Conservation (phyloP, 2,888 invertebrate genomes). For the Papilio protenor region DNA sequence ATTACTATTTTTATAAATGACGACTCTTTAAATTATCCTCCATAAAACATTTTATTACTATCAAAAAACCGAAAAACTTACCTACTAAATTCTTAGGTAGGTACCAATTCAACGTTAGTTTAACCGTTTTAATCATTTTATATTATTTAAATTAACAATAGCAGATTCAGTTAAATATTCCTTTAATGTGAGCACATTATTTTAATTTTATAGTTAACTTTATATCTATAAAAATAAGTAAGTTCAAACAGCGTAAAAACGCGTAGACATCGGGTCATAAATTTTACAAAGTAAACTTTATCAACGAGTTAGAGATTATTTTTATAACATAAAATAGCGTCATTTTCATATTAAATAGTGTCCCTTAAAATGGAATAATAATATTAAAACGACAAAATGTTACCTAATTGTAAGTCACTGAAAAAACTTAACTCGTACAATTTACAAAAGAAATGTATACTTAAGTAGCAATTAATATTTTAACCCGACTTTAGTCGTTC, state of each 20-base stretch:
- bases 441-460: background rate
- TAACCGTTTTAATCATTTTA: background rate
- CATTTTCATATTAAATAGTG: background rate
- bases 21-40: background rate
- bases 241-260: background rate
- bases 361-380: background rate
- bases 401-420: background rate
- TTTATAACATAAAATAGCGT: background rate
- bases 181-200: background rate
- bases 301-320: background rate
- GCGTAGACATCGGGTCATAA: background rate
- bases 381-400: background rate
- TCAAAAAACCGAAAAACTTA: background rate
- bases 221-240: background rate
- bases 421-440: background rate
- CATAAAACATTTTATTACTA: background rate
- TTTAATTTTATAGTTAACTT: conserved; percentile 4
- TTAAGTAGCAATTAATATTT: background rate
- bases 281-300: background rate
- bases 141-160: background rate
- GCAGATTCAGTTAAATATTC: background rate
- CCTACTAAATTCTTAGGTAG: background rate
- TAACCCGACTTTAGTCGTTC: background rate
- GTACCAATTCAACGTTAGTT: background rate
- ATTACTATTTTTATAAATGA: background rate